Base-by-base conservation (phyloP, 2,797 vertebrate species). In the Arnoldichthys spilopterus region DNA sequence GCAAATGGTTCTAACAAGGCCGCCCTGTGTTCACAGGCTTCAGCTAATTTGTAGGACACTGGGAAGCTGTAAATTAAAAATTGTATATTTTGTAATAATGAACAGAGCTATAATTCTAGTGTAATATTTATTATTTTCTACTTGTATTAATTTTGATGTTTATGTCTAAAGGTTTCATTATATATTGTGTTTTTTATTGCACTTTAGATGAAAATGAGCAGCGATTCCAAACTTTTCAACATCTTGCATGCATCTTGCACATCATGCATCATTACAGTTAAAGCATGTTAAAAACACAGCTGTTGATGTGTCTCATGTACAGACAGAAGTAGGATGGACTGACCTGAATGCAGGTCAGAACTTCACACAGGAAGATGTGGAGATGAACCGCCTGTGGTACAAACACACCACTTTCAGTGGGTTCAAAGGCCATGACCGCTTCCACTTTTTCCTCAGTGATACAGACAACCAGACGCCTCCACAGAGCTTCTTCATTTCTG, bases 371-470 rank as follows among this genome's bases (percentile, higher is more conserved):
- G 89, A 93, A 0, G 86, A 92, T 12, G 91, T 91, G 68, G 93
- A 93, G 78, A 88, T 92, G 87, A 94, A 93, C 85, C 88, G 86
- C 3, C 68, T 94, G 58, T 91, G 86, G 70, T 96, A 94, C 77
- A 77, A 82, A 7, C 91, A 93, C 88, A 80, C 70, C 0, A 1
- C 32, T 53, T 24, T 85, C 7, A 54, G 75, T 1, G 89, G 85
- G 56, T 86, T 86, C 81, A 91, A 88, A 87, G 93, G 90, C 66
- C 85, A 56, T 6, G 89, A 93, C 87, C 88, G 82, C 81, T 94
- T 94, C 84, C 89, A 91, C 28, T 93, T 96, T 91, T 87, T 86
- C 59, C 88, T 91, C 66, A 92, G 86, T 22, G 93, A 93, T 83
- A 77, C 83, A 77, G 90, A 93, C 80, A 91, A 92, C 62, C 63